Conservation (phyloP, 2,113 vertebrate genomes). For the Alligator mississippiensis region DNA sequence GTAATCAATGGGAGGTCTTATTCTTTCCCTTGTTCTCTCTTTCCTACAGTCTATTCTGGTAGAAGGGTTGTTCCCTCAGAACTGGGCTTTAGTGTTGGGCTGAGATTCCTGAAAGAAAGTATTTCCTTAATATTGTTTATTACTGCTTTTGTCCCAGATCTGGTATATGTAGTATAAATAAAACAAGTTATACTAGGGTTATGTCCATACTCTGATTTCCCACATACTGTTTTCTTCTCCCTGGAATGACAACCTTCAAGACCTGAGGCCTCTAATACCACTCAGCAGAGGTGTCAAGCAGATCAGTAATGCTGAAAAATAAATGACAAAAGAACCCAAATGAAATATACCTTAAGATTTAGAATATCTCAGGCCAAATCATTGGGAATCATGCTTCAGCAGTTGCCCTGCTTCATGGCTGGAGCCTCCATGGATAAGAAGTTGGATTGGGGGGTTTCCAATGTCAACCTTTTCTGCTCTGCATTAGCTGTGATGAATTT, state of each 20-base stretch:
- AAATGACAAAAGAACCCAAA: background rate
- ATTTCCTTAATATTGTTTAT: background rate
- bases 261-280: background rate
- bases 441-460: background rate
- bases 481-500: constrained; percentile 55
- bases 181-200: background rate
- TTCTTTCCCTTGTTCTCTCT: background rate
- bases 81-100: background rate
- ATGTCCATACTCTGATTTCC: background rate
- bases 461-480: constrained; percentile 16
- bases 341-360: background rate
- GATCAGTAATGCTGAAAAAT: background rate
- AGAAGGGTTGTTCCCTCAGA: background rate
- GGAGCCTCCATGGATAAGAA: background rate
- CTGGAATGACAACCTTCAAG: background rate
- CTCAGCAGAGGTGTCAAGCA: background rate
- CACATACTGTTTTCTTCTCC: background rate
- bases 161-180: background rate
- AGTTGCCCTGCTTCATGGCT: background rate
- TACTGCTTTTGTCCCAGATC: background rate
- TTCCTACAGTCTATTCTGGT: background rate
- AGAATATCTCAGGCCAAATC: background rate
- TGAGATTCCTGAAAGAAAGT: background rate
- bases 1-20: background rate
- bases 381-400: background rate